These are phyloP conservation scores for Pavo muticus DNA, from an alignment of 2,113 vertebrate genomes.

Conservation along the genomic window DNA sequence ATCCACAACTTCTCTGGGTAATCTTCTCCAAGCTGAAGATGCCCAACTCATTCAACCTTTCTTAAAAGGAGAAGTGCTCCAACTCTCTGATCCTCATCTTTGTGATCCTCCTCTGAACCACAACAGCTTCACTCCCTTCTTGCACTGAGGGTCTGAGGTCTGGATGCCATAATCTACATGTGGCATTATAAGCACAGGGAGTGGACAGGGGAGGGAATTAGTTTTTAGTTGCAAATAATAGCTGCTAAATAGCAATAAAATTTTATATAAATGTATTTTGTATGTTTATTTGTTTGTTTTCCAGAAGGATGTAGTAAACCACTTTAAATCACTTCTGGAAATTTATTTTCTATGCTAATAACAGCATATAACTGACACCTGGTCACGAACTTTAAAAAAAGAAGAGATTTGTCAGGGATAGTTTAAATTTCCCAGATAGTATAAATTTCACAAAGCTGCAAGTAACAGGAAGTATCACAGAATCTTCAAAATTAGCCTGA, in stretches of 20 bases:
- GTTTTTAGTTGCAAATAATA: not conserved
- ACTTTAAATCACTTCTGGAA: not conserved
- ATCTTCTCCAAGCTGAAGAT: not conserved
- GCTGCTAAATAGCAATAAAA: not conserved
- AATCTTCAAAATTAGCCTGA: not conserved
- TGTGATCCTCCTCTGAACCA: not conserved
- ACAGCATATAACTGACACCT: not conserved
- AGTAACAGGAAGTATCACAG: not conserved
- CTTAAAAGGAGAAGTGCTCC: too few species aligned
- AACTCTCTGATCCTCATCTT: too few species aligned
- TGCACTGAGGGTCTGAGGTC: too few species aligned
- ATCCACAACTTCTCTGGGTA: not conserved
- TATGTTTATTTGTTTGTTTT: not conserved
- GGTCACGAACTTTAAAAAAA: not conserved
- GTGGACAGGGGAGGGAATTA: too few species aligned
- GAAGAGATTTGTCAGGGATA: not conserved
- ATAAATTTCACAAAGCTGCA: not conserved
- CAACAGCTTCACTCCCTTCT: too few species aligned
- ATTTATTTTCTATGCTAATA: not conserved
- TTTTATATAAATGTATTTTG: not conserved
- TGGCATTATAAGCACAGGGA: too few species aligned
- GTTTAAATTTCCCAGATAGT: not conserved
- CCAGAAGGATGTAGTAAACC: not conserved
- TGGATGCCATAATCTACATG: too few species aligned
- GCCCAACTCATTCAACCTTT: not conserved